Conservation (phyloP, 2,888 invertebrate genomes). For the Rhodophaea formosa region DNA sequence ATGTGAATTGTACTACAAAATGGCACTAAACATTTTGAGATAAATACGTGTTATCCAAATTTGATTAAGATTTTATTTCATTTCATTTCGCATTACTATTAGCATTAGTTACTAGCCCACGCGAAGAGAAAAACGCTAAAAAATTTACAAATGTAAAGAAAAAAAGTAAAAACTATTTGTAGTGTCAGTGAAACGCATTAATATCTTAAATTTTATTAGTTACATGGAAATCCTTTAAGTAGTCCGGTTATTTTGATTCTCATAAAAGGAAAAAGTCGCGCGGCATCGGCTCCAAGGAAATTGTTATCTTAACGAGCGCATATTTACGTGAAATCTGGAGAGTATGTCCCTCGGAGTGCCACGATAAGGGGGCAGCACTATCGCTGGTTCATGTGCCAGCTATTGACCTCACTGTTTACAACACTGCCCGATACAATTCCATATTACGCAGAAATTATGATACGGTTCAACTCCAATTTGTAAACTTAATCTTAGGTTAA, state of each 20-base stretch:
- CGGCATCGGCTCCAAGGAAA: constrained; percentile 64
- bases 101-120: too few species aligned
- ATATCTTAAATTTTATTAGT: constrained; percentile 49
- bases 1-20: too few species aligned
- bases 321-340: constrained; percentile 78
- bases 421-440: constrained; percentile 47
- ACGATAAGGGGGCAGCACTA: constrained; percentile 67
- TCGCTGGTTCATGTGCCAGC: constrained; percentile 75
- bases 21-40: too few species aligned
- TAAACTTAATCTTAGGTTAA: constrained; percentile 68
- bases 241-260: constrained; percentile 54
- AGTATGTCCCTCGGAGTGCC: constrained; percentile 65
- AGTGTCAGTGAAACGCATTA: constrained; percentile 18
- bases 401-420: constrained; percentile 76
- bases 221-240: constrained; percentile 59
- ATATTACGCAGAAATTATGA: constrained; percentile 59
- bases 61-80: too few species aligned
- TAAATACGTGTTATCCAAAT: too few species aligned
- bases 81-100: too few species aligned
- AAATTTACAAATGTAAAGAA: neutral
- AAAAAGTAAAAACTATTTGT: constrained; percentile 14
- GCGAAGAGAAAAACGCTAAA: too few species aligned
- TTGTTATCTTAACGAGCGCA: constrained; percentile 74
- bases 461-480: constrained; percentile 62
- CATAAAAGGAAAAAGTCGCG: constrained; percentile 63